Evolutionary conservation across 2,797 vertebrate species (phyloP).

Genomic region (Podargus strigoides): DNA sequence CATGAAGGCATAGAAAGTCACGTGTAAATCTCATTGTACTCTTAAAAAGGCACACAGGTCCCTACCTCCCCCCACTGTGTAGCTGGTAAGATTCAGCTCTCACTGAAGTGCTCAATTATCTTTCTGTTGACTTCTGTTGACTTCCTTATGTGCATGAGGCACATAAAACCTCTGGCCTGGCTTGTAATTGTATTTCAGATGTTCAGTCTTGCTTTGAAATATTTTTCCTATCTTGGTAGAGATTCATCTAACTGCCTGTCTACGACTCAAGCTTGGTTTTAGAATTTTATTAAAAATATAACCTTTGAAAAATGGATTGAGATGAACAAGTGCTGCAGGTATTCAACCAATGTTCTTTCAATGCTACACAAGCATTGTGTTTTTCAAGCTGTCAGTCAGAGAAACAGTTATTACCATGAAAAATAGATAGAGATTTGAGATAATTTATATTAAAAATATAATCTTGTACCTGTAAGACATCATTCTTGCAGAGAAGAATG

Average conservation of each 20-base stretch:
- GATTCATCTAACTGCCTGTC: neutral
- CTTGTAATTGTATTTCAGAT: neutral
- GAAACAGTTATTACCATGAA: constrained; percentile 9
- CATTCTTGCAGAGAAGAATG: neutral
- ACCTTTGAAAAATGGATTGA: constrained; percentile 26
- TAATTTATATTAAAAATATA: neutral
- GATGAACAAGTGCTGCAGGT: constrained; percentile 7
- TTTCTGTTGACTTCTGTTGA: neutral
- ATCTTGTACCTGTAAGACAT: neutral
- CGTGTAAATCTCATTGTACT: neutral
- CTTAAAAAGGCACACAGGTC: neutral
- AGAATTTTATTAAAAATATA: neutral
- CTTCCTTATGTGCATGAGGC: neutral
- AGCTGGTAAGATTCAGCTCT: neutral
- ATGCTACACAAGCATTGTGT: neutral
- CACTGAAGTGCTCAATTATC: neutral
- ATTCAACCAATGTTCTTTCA: constrained; percentile 7
- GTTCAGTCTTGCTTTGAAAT: neutral
- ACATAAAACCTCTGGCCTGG: neutral
- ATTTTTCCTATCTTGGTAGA: neutral
- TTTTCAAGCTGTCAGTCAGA: constrained; percentile 19
- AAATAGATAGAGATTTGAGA: neutral
- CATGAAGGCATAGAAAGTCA: neutral
- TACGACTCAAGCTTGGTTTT: neutral
- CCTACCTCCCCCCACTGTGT: neutral